Evolutionary conservation across 2,113 vertebrate species (phyloP).

Genomic region (Phrynocephalus versicolor): DNA sequence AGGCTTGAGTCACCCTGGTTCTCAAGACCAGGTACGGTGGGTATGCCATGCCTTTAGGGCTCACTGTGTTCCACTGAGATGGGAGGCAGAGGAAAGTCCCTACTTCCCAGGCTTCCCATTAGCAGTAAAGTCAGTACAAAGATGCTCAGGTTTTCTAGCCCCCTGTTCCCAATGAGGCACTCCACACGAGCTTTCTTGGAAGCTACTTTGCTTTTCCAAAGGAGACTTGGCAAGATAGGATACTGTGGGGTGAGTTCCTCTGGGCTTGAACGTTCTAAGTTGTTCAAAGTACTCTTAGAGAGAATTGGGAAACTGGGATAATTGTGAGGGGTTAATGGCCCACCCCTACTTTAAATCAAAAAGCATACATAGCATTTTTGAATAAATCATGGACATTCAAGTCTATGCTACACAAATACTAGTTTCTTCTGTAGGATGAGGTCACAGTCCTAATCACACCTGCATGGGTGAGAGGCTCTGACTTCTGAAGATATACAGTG

Average conservation of each 20-base stretch:
- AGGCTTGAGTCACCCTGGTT: neutral
- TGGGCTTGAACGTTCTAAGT: neutral
- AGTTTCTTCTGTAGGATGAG: neutral
- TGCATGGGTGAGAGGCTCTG: neutral
- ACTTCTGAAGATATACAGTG: neutral
- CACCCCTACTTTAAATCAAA: neutral
- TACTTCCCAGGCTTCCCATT: neutral
- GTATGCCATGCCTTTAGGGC: neutral
- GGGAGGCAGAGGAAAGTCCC: neutral
- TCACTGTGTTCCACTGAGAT: neutral
- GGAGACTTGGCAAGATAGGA: too few relatives aligned
- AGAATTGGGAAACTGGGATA: neutral
- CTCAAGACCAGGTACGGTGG: neutral
- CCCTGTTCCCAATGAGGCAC: neutral
- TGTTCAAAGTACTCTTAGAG: neutral
- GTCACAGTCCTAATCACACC: neutral
- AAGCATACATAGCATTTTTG: neutral
- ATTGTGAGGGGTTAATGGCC: neutral
- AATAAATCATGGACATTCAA: neutral
- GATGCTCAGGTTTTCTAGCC: neutral
- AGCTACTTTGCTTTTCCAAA: neutral
- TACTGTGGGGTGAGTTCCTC: neutral
- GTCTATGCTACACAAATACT: neutral
- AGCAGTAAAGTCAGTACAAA: neutral
- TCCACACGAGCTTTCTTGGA: neutral